Evolutionary conservation across 1,140 invertebrate species (phyloP).

Genomic region (Zelostemma sp.): DNA sequence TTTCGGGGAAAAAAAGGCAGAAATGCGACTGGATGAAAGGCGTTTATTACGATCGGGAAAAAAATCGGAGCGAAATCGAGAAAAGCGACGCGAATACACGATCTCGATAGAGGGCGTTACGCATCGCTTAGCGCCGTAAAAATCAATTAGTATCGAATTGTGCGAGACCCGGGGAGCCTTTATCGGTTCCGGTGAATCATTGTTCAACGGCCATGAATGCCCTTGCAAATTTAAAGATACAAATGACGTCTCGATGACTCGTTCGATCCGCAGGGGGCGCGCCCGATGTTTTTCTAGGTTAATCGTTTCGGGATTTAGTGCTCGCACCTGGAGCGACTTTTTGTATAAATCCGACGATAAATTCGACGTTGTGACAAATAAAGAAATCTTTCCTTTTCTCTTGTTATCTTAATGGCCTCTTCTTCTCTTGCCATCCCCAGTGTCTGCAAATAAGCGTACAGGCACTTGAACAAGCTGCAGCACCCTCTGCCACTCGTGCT

Average conservation of each 20-base stretch:
- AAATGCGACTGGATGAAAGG: no score
- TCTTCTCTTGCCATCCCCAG: conserved; percentile 24
- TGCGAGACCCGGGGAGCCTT: conserved; percentile 44
- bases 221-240: conserved; percentile 29
- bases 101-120: conserved; percentile 55
- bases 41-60: background rate
- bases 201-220: conserved; percentile 35
- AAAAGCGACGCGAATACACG: conserved; percentile 10
- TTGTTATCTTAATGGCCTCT: conserved; percentile 19
- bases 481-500: conserved; percentile 45
- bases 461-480: conserved; percentile 32
- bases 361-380: conserved; percentile 7
- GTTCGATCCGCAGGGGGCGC: no score
- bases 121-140: conserved; percentile 56
- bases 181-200: conserved; percentile 38
- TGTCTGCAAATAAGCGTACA: conserved; percentile 29
- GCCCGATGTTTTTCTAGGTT: no score
- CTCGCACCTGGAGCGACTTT: background rate
- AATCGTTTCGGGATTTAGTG: no score
- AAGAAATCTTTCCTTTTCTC: conserved; percentile 6
- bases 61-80: background rate
- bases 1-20: no score
- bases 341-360: no score
- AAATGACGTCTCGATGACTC: no score
- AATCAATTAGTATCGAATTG: conserved; percentile 63